Evolutionary conservation across 2,113 vertebrate species (phyloP).

Genomic region (Nerophis lumbriciformis): DNA sequence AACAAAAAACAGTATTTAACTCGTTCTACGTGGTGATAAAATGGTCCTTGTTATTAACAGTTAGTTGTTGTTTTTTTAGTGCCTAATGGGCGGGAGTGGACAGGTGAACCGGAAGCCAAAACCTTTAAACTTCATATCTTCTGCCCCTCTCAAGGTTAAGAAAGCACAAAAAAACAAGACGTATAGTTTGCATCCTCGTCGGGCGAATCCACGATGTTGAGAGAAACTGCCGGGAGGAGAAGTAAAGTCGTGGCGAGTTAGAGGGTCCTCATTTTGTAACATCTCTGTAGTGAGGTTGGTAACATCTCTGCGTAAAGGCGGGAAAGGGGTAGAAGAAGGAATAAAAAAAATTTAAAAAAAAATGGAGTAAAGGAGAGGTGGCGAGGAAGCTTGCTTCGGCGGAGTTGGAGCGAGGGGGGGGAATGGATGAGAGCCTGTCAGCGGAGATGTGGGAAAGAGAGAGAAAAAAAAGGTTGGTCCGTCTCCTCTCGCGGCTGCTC

Average conservation of each 20-base stretch:
- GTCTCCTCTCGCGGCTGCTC: slow-evolving; percentile 55
- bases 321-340: background rate
- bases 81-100: slow-evolving; percentile 11
- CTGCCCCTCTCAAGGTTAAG: background rate
- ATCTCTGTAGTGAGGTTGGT: background rate
- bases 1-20: slow-evolving; percentile 20
- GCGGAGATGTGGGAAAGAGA: slow-evolving; percentile 37
- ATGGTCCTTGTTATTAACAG: slow-evolving; percentile 7
- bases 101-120: slow-evolving; percentile 53
- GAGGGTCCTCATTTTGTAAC: background rate
- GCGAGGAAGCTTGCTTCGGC: background rate
- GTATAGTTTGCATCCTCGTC: background rate
- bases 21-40: slow-evolving; percentile 8
- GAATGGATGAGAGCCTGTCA: slow-evolving; percentile 32
- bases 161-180: background rate
- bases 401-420: slow-evolving; percentile 1
- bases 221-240: background rate
- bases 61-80: background rate
- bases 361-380: background rate
- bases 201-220: background rate
- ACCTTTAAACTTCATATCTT: slow-evolving; percentile 65
- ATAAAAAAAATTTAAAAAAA: background rate
- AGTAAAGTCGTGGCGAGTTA: background rate
- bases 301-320: background rate
- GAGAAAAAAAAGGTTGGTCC: slow-evolving; percentile 27